Evolutionary conservation across 1,140 invertebrate genomes (phyloP).

Genomic region (Anastrepha ludens): DNA sequence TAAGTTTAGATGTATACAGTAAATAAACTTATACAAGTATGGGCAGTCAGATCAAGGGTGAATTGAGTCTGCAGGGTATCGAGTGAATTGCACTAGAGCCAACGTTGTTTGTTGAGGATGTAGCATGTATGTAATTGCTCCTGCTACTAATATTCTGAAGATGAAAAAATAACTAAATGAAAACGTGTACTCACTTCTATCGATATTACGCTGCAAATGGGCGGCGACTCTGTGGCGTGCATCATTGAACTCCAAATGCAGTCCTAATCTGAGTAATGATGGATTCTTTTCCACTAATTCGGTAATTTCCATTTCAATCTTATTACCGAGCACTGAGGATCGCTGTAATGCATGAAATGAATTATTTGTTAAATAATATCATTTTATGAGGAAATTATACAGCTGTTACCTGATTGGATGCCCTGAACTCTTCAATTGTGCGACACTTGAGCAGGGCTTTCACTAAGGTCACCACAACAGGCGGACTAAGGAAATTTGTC

Average conservation of each 20-base stretch:
- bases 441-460: slow-evolving; percentile 90
- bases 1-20: not conserved
- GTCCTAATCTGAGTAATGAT: slow-evolving; percentile 91
- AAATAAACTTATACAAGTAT: slow-evolving; percentile 2
- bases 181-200: slow-evolving; percentile 88
- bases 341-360: slow-evolving; percentile 79
- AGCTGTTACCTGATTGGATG: slow-evolving; percentile 91
- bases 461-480: slow-evolving; percentile 88
- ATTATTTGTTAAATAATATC: not conserved
- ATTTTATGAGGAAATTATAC: not conserved
- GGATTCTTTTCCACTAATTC: slow-evolving; percentile 94
- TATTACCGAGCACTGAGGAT: slow-evolving; percentile 95
- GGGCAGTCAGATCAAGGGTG: not conserved
- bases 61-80: not conserved
- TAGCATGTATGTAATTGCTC: not conserved
- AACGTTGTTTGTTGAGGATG: slow-evolving; percentile 4
- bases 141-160: not conserved
- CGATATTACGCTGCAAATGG: slow-evolving; percentile 96
- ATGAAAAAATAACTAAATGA: not conserved
- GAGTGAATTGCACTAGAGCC: slow-evolving; percentile 21
- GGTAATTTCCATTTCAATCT: slow-evolving; percentile 98
- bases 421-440: slow-evolving; percentile 93
- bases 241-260: slow-evolving; percentile 97
- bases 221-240: slow-evolving; percentile 93
- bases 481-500: slow-evolving; percentile 95